Conservation (phyloP, 2,888 invertebrate genomes). For the Caenorhabditis sp. region DNA sequence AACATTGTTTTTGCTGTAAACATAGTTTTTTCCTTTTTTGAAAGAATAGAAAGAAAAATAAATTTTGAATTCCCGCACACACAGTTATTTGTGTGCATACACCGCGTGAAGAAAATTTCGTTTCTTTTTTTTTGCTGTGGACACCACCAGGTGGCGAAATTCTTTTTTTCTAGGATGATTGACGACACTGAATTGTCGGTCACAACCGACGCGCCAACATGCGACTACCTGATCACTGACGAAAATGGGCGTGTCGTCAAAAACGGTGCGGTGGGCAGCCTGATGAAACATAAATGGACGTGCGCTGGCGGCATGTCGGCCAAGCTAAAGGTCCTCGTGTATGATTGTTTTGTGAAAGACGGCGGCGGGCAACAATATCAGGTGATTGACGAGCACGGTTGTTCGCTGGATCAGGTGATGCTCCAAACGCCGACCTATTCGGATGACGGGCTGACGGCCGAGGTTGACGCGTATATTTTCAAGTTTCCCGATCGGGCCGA, state of each 20-base stretch:
- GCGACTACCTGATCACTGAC: constrained; percentile 46
- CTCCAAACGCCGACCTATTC: constrained; percentile 64
- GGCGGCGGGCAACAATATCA: constrained; percentile 58
- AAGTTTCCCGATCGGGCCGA: constrained; percentile 62
- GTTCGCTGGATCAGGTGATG: constrained; percentile 57
- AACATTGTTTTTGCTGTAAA: too few relatives aligned
- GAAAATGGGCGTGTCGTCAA: constrained; percentile 20
- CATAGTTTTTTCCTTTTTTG: too few relatives aligned
- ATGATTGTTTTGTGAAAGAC: constrained; percentile 66
- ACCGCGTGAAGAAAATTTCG: too few relatives aligned
- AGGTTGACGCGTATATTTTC: constrained; percentile 61
- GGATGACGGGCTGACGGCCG: constrained; percentile 45
- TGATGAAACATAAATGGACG: constrained; percentile 58
- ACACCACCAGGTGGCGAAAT: too few relatives aligned
- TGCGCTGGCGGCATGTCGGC: constrained; percentile 41
- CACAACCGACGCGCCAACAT: constrained; percentile 50
- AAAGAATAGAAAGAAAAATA: too few relatives aligned
- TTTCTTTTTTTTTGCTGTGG: too few relatives aligned
- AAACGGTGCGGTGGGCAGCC: constrained; percentile 55
- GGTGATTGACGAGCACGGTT: constrained; percentile 63
- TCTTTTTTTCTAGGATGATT: constrained; percentile 27
- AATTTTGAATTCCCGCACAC: too few relatives aligned
- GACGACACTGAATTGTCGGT: constrained; percentile 32
- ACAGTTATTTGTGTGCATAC: too few relatives aligned
- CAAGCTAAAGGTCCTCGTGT: constrained; percentile 51